Evolutionary conservation across 2,113 vertebrate species (phyloP), one percentile per base, ranked within the genome.

Genomic region (Neotragus moschatus): DNA sequence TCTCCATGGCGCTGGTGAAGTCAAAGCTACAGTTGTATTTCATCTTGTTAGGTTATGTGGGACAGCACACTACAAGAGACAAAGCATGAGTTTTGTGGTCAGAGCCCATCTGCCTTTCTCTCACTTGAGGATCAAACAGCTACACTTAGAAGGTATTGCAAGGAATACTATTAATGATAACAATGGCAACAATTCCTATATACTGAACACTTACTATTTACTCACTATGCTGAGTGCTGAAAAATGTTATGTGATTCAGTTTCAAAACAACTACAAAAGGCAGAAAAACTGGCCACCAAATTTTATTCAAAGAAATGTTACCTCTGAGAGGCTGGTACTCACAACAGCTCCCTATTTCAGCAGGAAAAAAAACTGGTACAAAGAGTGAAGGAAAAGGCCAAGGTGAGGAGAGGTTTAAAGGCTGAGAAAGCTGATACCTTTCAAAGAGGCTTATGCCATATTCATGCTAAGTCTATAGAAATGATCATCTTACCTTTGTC

Each of bases 401-500:
- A 82, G 75, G 49, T 90, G 28, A 96, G 25, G 45, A 96, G 61
- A 77, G 5, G 51, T 81, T 97, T 96, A 93, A 93, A 90, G 80
- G 80, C n/a, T 90, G 93, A 98, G 94, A 98, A 97, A 96, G 70
- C 43, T 12, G 82, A 94, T 15, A 88, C 56, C 79, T 47, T 97
- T 95, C 79, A 96, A 88, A 0, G 6, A 98, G 84, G 98, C 79
- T 97, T 98, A 2, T 4, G 66, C 47, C 6, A 17, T 80, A 89
- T 97, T 98, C 97, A 98, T 70, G 90, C 97, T 98, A 89, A 95
- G 94, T 97, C 94, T 97, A 94, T 51, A 97, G 90, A 97, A 97
- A 97, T 91, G 95, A 96, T 98, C 97, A 98, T 98, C 98, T 99
- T 99, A 99, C 99, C 98, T 98, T 98, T 99, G 98, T 98, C 98